These are phyloP conservation scores for Oreotrochilus melanogaster DNA, from an alignment of 2,113 vertebrate species.

Conservation along the genomic window DNA sequence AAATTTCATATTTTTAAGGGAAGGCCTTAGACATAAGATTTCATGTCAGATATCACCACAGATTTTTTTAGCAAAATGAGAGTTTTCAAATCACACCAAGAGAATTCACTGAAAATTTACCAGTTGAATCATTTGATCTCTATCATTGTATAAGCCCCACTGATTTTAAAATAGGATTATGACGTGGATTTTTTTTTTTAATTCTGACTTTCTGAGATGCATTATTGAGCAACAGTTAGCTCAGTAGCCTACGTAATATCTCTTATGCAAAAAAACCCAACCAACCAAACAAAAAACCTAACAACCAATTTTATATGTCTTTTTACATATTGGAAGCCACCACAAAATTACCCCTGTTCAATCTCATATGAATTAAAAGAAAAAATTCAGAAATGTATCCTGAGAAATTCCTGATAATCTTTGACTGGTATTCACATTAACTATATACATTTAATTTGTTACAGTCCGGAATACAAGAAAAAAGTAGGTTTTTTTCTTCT, in stretches of 20 bases:
- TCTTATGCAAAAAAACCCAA: neutral
- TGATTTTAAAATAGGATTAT: neutral
- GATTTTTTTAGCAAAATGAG: neutral
- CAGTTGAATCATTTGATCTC: neutral
- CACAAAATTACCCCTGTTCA: neutral
- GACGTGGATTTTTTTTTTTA: neutral
- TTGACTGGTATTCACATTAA: neutral
- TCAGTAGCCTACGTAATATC: neutral
- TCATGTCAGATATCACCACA: neutral
- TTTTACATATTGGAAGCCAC: neutral
- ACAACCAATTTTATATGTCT: neutral
- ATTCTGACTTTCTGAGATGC: neutral
- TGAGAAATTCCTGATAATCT: neutral
- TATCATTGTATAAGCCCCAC: neutral
- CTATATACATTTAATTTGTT: neutral
- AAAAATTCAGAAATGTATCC: neutral
- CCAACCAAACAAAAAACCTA: neutral
- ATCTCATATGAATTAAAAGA: neutral
- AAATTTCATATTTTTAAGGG: neutral
- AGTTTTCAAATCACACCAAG: neutral
- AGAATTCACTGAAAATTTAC: neutral
- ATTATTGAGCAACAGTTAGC: neutral
- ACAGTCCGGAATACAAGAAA: neutral
- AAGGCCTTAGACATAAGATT: neutral
- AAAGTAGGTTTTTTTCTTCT: accelerated